phyloP scores from a whole-genome alignment of 2,113 vertebrate species.

The Anhinga anhinga region DNA sequence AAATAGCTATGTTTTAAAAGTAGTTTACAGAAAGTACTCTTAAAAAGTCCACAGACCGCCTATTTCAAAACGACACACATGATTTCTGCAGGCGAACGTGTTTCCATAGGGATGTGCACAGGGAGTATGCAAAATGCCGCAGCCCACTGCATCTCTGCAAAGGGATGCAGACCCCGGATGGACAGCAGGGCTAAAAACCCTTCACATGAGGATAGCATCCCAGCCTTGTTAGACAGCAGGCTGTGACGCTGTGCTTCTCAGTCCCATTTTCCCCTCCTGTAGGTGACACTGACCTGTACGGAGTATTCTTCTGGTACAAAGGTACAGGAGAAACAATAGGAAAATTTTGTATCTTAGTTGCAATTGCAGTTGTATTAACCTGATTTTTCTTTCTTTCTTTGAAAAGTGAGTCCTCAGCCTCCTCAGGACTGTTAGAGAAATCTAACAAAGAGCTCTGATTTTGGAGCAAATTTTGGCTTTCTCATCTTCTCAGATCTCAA shows the following conservation, averaged over 20 bases:
- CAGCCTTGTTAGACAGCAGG: too few species aligned
- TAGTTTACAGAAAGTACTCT: neutral
- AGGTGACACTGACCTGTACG: neutral
- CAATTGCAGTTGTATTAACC: too few species aligned
- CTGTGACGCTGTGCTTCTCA: neutral
- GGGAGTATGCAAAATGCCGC: neutral
- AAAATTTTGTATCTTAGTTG: neutral
- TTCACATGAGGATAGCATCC: neutral
- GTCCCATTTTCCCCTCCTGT: neutral
- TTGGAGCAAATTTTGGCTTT: neutral
- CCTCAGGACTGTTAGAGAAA: neutral
- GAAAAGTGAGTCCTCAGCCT: neutral
- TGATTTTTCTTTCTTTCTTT: neutral
- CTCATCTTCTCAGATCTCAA: neutral
- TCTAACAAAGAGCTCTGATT: neutral
- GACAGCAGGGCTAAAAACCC: neutral
- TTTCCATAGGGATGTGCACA: neutral
- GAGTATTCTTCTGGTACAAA: neutral
- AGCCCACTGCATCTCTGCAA: neutral
- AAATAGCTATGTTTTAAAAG: neutral
- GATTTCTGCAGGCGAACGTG: neutral
- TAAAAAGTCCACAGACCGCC: neutral
- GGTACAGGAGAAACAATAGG: neutral
- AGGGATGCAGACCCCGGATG: neutral
- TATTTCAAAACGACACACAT: accelerated